A percentile compares a stretch with the other conserved stretches of the same genome.
Evolutionary conservation across 2,113 vertebrate genomes (phyloP).

Genomic region (Nyctibius bracteatus): DNA sequence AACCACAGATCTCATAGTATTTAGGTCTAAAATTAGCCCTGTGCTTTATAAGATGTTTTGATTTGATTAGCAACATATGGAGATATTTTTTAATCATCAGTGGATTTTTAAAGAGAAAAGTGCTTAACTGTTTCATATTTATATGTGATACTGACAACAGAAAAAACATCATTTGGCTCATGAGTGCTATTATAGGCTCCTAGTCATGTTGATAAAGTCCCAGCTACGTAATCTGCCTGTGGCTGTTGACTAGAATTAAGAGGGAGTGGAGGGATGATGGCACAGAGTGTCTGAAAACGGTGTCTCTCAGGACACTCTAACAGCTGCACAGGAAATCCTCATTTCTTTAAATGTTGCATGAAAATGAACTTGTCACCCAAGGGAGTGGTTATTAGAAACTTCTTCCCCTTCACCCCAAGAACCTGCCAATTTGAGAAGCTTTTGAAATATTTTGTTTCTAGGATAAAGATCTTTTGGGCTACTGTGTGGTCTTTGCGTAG

Average conservation of each 20-base stretch:
- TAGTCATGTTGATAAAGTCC: not conserved
- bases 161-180: not conserved
- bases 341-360: not conserved
- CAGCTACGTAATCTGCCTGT: not conserved
- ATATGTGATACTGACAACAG: not conserved
- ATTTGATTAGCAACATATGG: not conserved
- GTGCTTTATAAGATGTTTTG: not conserved
- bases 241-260: not conserved
- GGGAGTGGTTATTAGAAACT: not conserved
- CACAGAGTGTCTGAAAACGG: not conserved
- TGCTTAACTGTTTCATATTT: not conserved
- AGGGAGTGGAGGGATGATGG: not conserved
- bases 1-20: not conserved
- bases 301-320: not conserved
- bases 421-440: not conserved
- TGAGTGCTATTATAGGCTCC: not conserved
- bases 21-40: constrained; percentile 6
- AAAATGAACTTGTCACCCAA: not conserved
- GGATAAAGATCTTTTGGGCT: not conserved
- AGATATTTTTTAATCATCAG: not conserved
- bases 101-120: not conserved
- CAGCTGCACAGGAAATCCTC: not conserved
- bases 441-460: not conserved
- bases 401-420: not conserved
- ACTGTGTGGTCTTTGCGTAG: not conserved